Evolutionary conservation across 2,113 vertebrate species (phyloP), one percentile per base, ranked within the genome.

Genomic region (Sebastes fasciatus): DNA sequence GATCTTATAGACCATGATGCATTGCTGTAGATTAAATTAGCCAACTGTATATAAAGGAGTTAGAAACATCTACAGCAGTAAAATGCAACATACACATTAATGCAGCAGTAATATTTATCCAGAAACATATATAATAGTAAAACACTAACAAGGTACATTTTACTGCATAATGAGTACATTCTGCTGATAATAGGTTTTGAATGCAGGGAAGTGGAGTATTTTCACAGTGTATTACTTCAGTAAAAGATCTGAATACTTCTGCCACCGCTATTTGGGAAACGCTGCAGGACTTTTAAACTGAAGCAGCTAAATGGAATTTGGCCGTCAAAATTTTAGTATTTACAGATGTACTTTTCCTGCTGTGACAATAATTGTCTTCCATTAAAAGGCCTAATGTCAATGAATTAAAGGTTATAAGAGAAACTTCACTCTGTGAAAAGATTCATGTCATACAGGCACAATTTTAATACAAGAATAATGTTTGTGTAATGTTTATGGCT

Each of bases 401-500:
- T 57, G 8, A 57, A 57, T 57, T 21, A 6, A 57, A 17, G 12
- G n/a, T 21, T 23, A 58, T 21, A 21, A 57, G n/a, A 57, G 55
- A 17, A 52, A 57, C 8, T n/a, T 4, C n/a, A 8, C 19, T 55
- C 8, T 55, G 54, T 55, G 19, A n/a, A 55, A 19, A n/a, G 19
- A n/a, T 21, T 55, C 19, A 26, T 60, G 10, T 26, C 21, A 12
- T 58, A 58, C 21, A 5, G n/a, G n/a, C 5, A 7, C 1, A 13
- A 7, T 46, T 23, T 52, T 69, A 26, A 10, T 11, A 34, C 14
- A 12, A 17, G n/a, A 42, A 63, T 74, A 71, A 51, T 45, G 34
- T 60, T 73, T 61, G 14, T 49, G 57, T 62, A 57, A 55, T 48
- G 13, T 60, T 60, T 48, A 13, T 51, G 72, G 23, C 45, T 75